Percentiles rank a stretch among this genome's conserved stretches.
These are phyloP conservation scores for Phocides pigmalion DNA, from an alignment of 1,140 invertebrate species.

Conservation along the genomic window DNA sequence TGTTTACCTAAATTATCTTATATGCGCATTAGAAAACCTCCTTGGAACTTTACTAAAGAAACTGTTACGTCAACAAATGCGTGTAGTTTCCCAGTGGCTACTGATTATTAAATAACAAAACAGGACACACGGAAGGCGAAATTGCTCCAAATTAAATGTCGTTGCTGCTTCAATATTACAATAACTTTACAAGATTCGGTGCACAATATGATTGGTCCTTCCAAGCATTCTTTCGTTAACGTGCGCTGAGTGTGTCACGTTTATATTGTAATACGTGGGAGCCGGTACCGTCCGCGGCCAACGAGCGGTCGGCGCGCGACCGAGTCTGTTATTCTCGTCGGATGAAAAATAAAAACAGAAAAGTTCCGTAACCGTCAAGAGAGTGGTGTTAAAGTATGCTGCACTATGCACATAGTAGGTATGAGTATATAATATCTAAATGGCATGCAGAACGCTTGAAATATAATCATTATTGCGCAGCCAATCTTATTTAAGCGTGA, in stretches of 20 bases:
- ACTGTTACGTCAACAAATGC: conserved; percentile 52
- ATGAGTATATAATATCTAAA: conserved; percentile 83
- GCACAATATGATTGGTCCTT: conserved; percentile 83
- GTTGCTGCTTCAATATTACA: conserved; percentile 83
- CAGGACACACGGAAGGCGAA: conserved; percentile 77
- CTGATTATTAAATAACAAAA: conserved; percentile 56
- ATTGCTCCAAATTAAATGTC: conserved; percentile 73
- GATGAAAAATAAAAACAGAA: conserved; percentile 36
- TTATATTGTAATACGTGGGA: conserved; percentile 73
- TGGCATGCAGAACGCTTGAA: conserved; percentile 87
- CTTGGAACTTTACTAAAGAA: conserved; percentile 11
- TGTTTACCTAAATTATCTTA: conserved; percentile 25
- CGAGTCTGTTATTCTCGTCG: conserved; percentile 54
- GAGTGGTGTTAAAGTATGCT: conserved; percentile 76
- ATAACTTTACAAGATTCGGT: conserved; percentile 83
- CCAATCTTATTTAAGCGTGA: conserved; percentile 84
- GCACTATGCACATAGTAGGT: conserved; percentile 81
- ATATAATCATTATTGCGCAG: conserved; percentile 84
- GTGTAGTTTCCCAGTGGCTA: conserved; percentile 75
- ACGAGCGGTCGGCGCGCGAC: conserved; percentile 42
- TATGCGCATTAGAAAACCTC: neutral
- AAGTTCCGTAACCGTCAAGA: conserved; percentile 73
- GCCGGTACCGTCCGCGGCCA: conserved; percentile 44
- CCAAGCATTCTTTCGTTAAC: conserved; percentile 79
- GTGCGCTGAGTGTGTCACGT: conserved; percentile 80